These are phyloP conservation scores for Capromys pilorides DNA, from an alignment of 2,797 vertebrate genomes.

Conservation along the genomic window DNA sequence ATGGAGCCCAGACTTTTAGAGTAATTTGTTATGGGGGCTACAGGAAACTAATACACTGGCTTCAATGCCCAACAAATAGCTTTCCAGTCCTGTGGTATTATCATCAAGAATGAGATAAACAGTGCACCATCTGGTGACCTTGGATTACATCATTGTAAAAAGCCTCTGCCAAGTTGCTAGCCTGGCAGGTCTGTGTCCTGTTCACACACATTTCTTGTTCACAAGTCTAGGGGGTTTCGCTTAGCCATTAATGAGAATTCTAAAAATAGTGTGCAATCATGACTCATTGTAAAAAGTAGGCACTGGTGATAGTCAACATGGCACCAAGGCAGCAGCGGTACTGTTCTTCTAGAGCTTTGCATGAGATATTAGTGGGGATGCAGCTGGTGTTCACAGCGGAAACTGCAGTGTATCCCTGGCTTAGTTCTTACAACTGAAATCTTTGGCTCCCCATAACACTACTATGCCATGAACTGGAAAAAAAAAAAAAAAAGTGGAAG, in stretches of 20 bases:
- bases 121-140: neutral
- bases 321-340: neutral
- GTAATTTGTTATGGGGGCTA: neutral
- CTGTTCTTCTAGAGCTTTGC: no score
- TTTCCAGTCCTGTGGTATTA: neutral
- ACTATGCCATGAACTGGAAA: neutral
- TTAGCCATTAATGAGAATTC: neutral
- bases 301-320: neutral
- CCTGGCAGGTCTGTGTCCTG: neutral
- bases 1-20: neutral
- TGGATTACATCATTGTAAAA: neutral
- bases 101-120: neutral
- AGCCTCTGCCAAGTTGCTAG: neutral
- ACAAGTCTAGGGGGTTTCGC: neutral
- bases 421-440: neutral
- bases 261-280: neutral
- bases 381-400: neutral
- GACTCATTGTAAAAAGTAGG: neutral
- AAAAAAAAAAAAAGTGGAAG: neutral
- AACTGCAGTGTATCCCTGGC: neutral
- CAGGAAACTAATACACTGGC: neutral
- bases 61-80: neutral
- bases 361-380: neutral
- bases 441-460: neutral
- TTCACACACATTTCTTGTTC: neutral